A percentile compares a stretch with the other conserved stretches of the same genome.
These are phyloP conservation scores for Eumaeus atala DNA, from an alignment of 1,140 invertebrate species.

Conservation along the genomic window DNA sequence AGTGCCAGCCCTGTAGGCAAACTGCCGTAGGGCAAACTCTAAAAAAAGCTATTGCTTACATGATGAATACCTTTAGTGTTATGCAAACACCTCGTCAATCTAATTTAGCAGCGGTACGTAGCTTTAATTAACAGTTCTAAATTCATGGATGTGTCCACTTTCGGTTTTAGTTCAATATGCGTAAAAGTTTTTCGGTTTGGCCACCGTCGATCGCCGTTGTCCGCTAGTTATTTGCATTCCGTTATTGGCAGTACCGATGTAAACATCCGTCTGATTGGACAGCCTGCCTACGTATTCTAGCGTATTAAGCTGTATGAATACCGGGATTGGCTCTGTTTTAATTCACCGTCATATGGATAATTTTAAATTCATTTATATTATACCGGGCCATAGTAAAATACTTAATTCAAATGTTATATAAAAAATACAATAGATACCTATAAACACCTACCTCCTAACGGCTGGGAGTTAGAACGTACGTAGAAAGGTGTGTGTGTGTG, in stretches of 20 bases:
- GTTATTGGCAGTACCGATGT: constrained; percentile 65
- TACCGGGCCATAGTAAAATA: too few relatives aligned
- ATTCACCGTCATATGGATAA: constrained; percentile 22
- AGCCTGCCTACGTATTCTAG: constrained; percentile 18
- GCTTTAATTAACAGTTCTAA: constrained; percentile 49
- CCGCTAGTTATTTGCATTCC: constrained; percentile 61
- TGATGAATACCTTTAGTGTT: too few relatives aligned
- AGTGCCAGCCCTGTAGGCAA: too few relatives aligned
- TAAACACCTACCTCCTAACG: too few relatives aligned
- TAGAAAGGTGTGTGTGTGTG: too few relatives aligned
- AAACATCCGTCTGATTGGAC: constrained; percentile 62
- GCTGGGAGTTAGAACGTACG: too few relatives aligned
- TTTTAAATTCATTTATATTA: too few relatives aligned
- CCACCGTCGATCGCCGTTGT: constrained; percentile 32
- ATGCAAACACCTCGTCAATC: too few relatives aligned
- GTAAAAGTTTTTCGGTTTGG: constrained; percentile 48
- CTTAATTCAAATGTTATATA: too few relatives aligned
- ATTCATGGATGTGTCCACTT: constrained; percentile 38
- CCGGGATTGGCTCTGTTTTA: constrained; percentile 10
- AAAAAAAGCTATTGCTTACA: too few relatives aligned
- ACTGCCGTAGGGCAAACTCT: too few relatives aligned
- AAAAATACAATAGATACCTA: too few relatives aligned
- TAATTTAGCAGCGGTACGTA: neutral
- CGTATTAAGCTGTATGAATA: constrained; percentile 30
- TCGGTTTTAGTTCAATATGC: constrained; percentile 46